These are phyloP conservation scores for Perca schrenkii DNA, from an alignment of 2,113 vertebrate genomes.

Conservation along the genomic window DNA sequence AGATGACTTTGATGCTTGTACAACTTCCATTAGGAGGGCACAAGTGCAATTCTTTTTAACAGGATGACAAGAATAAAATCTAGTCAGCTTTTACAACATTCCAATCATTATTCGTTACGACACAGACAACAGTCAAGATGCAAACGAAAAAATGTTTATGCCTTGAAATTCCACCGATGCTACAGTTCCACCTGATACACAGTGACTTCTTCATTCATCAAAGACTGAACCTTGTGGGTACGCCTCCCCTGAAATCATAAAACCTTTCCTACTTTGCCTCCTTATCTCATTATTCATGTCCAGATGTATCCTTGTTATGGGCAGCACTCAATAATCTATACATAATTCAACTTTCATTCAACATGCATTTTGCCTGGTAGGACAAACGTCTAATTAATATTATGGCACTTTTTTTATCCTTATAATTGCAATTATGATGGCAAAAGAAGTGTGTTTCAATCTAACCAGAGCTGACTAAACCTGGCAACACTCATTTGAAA, in stretches of 20 bases:
- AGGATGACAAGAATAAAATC: constrained; percentile 21
- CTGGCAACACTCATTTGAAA: not conserved
- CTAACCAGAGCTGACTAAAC: not conserved
- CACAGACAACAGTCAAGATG: not conserved
- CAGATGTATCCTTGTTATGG: not conserved
- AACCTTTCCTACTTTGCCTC: not conserved
- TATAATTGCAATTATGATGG: not conserved
- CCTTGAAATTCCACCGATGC: not conserved
- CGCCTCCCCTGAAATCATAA: not conserved
- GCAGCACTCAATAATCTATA: not conserved
- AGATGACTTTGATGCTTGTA: not conserved
- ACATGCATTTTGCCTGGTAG: not conserved
- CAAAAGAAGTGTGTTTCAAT: not conserved
- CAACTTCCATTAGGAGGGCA: not conserved
- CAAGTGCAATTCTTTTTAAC: constrained; percentile 13
- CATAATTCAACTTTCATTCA: not conserved
- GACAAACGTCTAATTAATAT: not conserved
- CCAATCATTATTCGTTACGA: not conserved
- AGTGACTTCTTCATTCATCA: not conserved
- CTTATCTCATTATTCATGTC: not conserved
- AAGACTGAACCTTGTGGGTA: not conserved
- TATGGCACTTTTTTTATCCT: too few relatives aligned
- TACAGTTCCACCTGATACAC: not conserved
- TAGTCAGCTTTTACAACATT: not conserved
- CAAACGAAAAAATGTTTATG: not conserved